Conservation (phyloP, 2,888 invertebrate species). For the Lymantria dispar region DNA sequence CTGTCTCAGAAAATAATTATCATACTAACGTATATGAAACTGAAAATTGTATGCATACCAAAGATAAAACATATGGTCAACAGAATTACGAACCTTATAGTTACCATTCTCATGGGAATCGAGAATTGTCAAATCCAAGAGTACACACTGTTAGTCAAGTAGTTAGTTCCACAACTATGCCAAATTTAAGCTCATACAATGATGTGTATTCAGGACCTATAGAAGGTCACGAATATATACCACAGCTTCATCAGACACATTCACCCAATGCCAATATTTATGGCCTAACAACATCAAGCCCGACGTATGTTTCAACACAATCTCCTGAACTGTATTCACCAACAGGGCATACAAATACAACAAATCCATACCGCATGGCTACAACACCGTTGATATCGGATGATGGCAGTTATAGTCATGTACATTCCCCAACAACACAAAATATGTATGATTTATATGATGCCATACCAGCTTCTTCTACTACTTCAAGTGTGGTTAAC, state of each 20-base stretch:
- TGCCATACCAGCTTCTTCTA: conserved; percentile 60
- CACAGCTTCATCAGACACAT: conserved; percentile 52
- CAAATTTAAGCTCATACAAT: conserved; percentile 71
- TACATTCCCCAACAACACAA: conserved; percentile 70
- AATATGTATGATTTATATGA: conserved; percentile 78
- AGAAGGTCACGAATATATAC: conserved; percentile 58
- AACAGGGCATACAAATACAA: conserved; percentile 75
- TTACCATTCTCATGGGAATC: conserved; percentile 64
- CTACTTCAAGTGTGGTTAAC: conserved; percentile 63
- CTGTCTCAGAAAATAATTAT: conserved; percentile 61
- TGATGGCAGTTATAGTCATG: conserved; percentile 74
- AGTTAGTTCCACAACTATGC: conserved; percentile 76
- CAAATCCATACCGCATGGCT: conserved; percentile 77
- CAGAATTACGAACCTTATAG: conserved; percentile 69
- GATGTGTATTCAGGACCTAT: conserved; percentile 55
- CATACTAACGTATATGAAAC: conserved; percentile 64
- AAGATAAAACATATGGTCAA: conserved; percentile 71
- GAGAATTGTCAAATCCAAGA: conserved; percentile 62
- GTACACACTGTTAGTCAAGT: conserved; percentile 74
- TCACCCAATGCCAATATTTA: conserved; percentile 67
- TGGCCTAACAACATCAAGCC: conserved; percentile 61
- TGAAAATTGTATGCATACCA: conserved; percentile 62
- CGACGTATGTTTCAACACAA: conserved; percentile 71
- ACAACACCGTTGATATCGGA: conserved; percentile 75
- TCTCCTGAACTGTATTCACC: conserved; percentile 76